A percentile compares a stretch with the other conserved stretches of the same genome.
Conservation (phyloP, 2,888 invertebrate species). For the Diarsia mendica region DNA sequence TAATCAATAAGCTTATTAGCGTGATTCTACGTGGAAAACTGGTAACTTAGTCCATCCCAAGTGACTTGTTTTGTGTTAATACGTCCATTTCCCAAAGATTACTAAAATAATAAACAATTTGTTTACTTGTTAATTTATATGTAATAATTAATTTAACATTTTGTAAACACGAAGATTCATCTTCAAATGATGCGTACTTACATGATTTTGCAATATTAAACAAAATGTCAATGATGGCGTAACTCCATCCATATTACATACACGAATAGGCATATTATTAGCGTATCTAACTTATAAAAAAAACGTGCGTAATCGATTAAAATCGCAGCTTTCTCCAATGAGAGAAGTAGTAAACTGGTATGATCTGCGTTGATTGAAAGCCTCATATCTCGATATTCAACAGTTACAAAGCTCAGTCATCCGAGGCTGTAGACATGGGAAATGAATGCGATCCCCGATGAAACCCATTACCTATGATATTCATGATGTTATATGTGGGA, state of each 20-base stretch:
- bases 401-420: constrained; percentile 75
- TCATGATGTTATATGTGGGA: constrained; percentile 46
- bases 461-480: constrained; percentile 61
- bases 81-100: not conserved
- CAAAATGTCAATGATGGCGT: constrained; percentile 48
- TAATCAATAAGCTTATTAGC: not conserved
- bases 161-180: constrained; percentile 17
- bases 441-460: constrained; percentile 66
- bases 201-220: constrained; percentile 32
- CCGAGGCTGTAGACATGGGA: constrained; percentile 79
- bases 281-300: constrained; percentile 36
- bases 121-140: not conserved
- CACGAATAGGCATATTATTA: constrained; percentile 18
- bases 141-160: constrained; percentile 1
- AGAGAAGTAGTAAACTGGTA: constrained; percentile 41
- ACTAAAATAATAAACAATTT: not conserved
- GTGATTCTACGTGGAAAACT: not conserved
- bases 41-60: not conserved
- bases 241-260: constrained; percentile 49
- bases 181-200: constrained; percentile 8
- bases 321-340: constrained; percentile 57
- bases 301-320: constrained; percentile 57
- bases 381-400: constrained; percentile 65
- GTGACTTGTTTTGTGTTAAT: not conserved
- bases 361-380: constrained; percentile 61